A percentile compares a stretch with the other conserved stretches of the same genome.
Conservation (phyloP, 2,888 invertebrate species). For the Dryobotodes eremita region DNA sequence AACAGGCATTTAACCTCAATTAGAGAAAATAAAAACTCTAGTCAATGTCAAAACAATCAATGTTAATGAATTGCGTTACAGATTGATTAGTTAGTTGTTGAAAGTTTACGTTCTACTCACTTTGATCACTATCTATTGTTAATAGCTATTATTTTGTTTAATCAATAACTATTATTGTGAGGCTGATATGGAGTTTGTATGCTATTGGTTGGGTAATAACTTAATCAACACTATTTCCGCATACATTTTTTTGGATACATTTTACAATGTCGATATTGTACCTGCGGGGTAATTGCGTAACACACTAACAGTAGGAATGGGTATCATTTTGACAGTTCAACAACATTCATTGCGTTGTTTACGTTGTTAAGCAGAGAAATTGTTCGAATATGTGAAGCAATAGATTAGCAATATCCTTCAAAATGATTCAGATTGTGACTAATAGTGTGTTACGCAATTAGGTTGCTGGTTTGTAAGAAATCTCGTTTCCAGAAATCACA, state of each 20-base stretch:
- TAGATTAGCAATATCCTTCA: too few species aligned
- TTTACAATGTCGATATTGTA: background rate
- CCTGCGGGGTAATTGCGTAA: too few species aligned
- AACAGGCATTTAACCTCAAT: constrained; percentile 86
- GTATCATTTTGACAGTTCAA: too few species aligned
- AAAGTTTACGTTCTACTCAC: constrained; percentile 52
- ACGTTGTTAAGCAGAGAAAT: too few species aligned
- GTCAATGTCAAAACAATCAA: constrained; percentile 87
- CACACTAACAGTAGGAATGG: too few species aligned
- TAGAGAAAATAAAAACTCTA: constrained; percentile 83
- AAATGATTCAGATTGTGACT: too few species aligned
- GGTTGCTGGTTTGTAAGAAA: too few species aligned
- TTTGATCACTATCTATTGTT: constrained; percentile 44
- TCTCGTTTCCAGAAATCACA: too few species aligned
- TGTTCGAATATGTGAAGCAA: too few species aligned
- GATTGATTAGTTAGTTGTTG: constrained; percentile 70
- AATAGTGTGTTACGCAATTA: too few species aligned
- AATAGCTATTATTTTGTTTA: constrained; percentile 52
- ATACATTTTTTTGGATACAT: background rate
- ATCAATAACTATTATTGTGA: constrained; percentile 32
- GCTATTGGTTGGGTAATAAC: constrained; percentile 19
- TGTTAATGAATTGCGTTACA: constrained; percentile 80
- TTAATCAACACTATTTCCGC: constrained; percentile 24
- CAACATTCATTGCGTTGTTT: too few species aligned
- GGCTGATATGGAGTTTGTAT: constrained; percentile 29